phyloP scores from a whole-genome alignment of 2,797 vertebrate genomes.

The Chiloscyllium punctatum region DNA sequence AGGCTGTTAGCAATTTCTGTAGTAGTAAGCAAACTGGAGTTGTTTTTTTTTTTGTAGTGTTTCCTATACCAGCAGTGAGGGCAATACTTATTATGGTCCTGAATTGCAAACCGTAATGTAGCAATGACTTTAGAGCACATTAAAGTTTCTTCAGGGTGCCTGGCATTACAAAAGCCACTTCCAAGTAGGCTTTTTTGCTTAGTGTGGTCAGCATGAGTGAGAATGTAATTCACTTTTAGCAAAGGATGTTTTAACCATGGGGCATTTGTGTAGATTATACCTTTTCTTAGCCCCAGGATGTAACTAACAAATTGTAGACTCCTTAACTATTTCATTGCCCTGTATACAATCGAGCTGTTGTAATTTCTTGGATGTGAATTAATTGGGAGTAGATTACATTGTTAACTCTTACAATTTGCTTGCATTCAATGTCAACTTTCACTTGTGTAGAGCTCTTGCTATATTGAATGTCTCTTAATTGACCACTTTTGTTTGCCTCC shows the following conservation, averaged over 20 bases:
- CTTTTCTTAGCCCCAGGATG: not conserved
- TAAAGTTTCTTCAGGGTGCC: not conserved
- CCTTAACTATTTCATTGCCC: not conserved
- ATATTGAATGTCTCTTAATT: not conserved
- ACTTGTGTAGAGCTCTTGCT: not conserved
- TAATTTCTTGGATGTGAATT: not conserved
- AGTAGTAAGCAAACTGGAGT: not conserved
- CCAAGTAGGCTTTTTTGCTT: not conserved
- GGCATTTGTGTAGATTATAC: not conserved
- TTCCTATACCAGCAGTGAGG: no score
- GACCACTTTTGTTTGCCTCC: constrained; percentile 7
- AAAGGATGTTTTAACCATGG: not conserved
- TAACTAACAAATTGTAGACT: not conserved
- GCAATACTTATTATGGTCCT: no score
- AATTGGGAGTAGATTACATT: not conserved
- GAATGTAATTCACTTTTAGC: not conserved
- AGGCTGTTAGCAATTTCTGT: not conserved
- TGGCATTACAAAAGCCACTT: no score
- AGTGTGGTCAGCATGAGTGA: not conserved
- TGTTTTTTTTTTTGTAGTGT: not conserved
- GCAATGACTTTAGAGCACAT: no score
- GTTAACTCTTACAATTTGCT: no score
- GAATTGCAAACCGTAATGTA: not conserved
- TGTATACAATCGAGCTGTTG: not conserved
- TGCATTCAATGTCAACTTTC: not conserved